phyloP scores from a whole-genome alignment of 2,797 vertebrate species.

The Menidia menidia region DNA sequence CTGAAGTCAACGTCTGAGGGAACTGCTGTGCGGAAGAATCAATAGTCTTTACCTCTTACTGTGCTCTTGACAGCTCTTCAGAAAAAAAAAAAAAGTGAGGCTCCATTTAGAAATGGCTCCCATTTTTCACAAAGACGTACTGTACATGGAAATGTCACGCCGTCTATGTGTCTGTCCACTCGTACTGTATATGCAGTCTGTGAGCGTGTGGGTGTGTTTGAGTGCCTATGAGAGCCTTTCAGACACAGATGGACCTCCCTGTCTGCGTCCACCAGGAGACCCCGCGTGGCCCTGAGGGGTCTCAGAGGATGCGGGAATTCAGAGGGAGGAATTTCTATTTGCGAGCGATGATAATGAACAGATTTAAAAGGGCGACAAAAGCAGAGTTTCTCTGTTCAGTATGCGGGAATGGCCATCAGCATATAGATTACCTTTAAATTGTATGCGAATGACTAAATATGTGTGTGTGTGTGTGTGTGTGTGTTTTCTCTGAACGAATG shows the following conservation, averaged over 20 bases:
- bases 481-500: conserved; percentile 31
- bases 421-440: not conserved
- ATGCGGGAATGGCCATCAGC: not conserved
- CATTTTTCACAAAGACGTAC: not conserved
- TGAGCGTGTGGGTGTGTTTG: not conserved
- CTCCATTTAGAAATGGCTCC: conserved; percentile 1
- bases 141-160: not conserved
- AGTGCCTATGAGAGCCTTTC: conserved; percentile 27
- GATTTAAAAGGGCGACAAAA: not conserved
- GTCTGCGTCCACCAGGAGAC: conserved; percentile 23
- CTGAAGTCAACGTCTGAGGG: conserved; percentile 26
- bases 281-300: not conserved
- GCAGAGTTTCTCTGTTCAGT: not conserved
- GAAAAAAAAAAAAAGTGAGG: conserved; percentile 21
- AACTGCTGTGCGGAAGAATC: conserved; percentile 21
- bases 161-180: conserved; percentile 9
- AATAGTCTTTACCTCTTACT: conserved; percentile 19
- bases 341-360: not conserved
- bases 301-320: not conserved
- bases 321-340: conserved; percentile 7
- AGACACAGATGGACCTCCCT: conserved; percentile 34
- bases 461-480: not conserved
- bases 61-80: conserved; percentile 26
- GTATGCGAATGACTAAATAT: not conserved
- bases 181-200: not conserved